Percentiles rank a stretch among this genome's conserved stretches.
Conservation (phyloP, 2,113 vertebrate genomes). For the Labeo catla region DNA sequence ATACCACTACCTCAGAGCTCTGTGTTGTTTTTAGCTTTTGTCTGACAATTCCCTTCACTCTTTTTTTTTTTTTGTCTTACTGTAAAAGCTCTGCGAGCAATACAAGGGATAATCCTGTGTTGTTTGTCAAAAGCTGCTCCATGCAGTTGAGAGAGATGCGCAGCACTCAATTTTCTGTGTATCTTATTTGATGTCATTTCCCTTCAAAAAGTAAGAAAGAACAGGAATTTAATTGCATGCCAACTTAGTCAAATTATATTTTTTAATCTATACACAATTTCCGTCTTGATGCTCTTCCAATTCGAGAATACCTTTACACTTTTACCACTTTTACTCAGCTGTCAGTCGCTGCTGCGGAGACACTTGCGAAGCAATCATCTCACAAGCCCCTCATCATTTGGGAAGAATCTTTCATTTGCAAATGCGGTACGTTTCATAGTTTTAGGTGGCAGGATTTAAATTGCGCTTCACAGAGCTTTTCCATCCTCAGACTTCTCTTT, state of each 20-base stretch:
- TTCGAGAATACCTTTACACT: neutral
- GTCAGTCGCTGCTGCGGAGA: neutral
- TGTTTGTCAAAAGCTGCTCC: conserved; percentile 14
- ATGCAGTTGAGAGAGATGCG: neutral
- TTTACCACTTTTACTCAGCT: conserved; percentile 14
- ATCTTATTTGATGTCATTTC: neutral
- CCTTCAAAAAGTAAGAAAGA: neutral
- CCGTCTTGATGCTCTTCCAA: neutral
- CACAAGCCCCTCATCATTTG: conserved; percentile 2
- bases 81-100: conserved; percentile 14
- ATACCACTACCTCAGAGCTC: neutral
- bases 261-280: conserved; percentile 10
- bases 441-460: conserved; percentile 26
- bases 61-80: neutral
- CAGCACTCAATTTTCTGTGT: neutral
- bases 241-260: neutral
- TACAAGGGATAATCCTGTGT: conserved; percentile 10
- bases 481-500: neutral
- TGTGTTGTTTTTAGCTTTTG: conserved; percentile 27
- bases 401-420: conserved; percentile 4
- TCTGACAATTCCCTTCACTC: conserved; percentile 7
- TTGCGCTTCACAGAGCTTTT: neutral
- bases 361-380: conserved; percentile 20
- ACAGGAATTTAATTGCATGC: neutral
- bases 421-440: neutral